Evolutionary conservation across 2,888 invertebrate genomes (phyloP).

Genomic region (Platerodrilus igneus): DNA sequence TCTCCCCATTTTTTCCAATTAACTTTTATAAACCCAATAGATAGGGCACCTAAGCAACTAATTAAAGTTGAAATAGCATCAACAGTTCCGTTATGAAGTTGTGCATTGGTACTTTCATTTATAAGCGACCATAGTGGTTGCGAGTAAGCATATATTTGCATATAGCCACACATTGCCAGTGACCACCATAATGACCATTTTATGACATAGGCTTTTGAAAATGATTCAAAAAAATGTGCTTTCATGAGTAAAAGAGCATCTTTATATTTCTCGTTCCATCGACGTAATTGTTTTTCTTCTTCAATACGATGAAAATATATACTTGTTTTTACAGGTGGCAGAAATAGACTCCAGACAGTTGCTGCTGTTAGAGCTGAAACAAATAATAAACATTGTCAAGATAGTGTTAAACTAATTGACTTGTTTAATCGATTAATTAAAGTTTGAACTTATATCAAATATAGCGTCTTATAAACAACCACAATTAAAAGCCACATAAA

Average conservation of each 20-base stretch:
- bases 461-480: too few species aligned
- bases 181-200: constrained; percentile 79
- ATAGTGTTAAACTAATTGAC: too few species aligned
- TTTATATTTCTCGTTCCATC: constrained; percentile 23
- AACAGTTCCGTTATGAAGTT: constrained; percentile 60
- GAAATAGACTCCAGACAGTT: too few species aligned
- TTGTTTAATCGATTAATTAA: too few species aligned
- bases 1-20: constrained; percentile 48
- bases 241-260: constrained; percentile 52
- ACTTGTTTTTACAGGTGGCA: constrained; percentile 68
- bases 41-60: constrained; percentile 58
- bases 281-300: constrained; percentile 10
- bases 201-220: constrained; percentile 55
- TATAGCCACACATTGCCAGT: constrained; percentile 65
- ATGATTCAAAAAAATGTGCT: constrained; percentile 56
- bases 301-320: constrained; percentile 72
- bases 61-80: constrained; percentile 70
- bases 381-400: too few species aligned
- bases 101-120: constrained; percentile 25
- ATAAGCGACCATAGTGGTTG: constrained; percentile 75
- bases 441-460: too few species aligned
- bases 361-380: too few species aligned
- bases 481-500: too few species aligned
- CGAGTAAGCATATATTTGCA: constrained; percentile 69
- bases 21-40: constrained; percentile 50